phyloP scores from a whole-genome alignment of 92 coral and sea anemone species.

The Meandrina meandrites region DNA sequence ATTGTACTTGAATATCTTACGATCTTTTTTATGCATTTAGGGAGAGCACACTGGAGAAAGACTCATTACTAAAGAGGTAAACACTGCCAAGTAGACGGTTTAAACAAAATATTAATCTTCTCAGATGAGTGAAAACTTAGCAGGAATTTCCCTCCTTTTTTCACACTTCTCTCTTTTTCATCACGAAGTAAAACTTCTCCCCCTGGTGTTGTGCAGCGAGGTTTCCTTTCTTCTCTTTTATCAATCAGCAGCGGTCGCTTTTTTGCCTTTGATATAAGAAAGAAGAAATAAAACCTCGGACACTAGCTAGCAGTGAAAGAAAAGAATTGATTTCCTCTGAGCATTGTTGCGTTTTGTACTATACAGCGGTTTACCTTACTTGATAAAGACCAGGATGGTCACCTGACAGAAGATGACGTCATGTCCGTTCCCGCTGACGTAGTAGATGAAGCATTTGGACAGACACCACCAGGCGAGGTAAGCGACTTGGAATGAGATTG shows the following conservation, averaged over 20 bases:
- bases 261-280: not conserved
- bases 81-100: not conserved
- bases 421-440: slow-evolving; percentile 57
- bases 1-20: not conserved
- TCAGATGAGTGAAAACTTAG: not conserved
- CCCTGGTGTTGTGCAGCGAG: not conserved
- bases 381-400: slow-evolving; percentile 75
- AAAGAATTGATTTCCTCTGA: not conserved
- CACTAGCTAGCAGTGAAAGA: not conserved
- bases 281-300: not conserved
- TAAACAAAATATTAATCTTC: too few relatives aligned
- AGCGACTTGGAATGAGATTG: not conserved
- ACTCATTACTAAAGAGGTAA: slow-evolving; percentile 76
- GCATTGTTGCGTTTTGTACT: not conserved
- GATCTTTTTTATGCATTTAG: slow-evolving; percentile 39
- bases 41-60: slow-evolving; percentile 83
- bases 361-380: slow-evolving; percentile 77
- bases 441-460: slow-evolving; percentile 80
- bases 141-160: not conserved
- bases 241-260: not conserved
- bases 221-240: not conserved
- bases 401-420: slow-evolving; percentile 68
- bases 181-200: not conserved
- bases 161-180: not conserved
- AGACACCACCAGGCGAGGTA: slow-evolving; percentile 90